Conservation (phyloP, 2,888 invertebrate species). For the Zaprionus lineosus region DNA sequence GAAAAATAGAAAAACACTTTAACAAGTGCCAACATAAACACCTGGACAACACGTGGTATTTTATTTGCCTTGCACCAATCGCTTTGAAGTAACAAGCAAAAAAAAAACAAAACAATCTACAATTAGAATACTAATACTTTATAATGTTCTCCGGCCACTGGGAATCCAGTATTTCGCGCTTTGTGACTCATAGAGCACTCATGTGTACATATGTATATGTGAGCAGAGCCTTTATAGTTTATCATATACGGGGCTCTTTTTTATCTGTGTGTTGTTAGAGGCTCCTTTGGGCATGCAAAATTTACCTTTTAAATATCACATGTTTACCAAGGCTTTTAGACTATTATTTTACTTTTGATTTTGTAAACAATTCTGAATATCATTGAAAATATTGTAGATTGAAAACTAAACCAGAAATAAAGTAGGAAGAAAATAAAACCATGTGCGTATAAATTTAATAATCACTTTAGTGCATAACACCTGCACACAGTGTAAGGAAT, state of each 20-base stretch:
- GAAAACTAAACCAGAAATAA: slow-evolving; percentile 1
- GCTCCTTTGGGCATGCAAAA: slow-evolving; percentile 12
- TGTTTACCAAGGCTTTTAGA: slow-evolving; percentile 24
- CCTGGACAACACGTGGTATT: slow-evolving; percentile 72
- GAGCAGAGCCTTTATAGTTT: too few relatives aligned
- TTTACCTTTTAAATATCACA: slow-evolving; percentile 26
- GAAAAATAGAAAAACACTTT: slow-evolving; percentile 17
- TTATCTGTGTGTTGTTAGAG: slow-evolving; percentile 5
- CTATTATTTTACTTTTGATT: slow-evolving; percentile 44
- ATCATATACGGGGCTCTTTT: too few relatives aligned
- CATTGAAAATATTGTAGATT: slow-evolving; percentile 53
- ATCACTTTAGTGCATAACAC: slow-evolving; percentile 28
- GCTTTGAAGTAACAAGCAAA: slow-evolving; percentile 60
- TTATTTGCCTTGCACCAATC: slow-evolving; percentile 35
- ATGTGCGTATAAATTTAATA: slow-evolving; percentile 33
- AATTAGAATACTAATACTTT: neutral
- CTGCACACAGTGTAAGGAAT: slow-evolving; percentile 20
- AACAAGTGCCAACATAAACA: slow-evolving; percentile 58
- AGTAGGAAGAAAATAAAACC: slow-evolving; percentile 7
- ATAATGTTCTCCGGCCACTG: too few relatives aligned
- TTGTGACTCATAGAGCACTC: too few relatives aligned
- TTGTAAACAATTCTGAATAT: slow-evolving; percentile 56
- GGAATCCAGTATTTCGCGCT: too few relatives aligned
- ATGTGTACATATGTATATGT: too few relatives aligned
- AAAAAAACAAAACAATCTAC: slow-evolving; percentile 4